Conservation (phyloP, 2,113 vertebrate species). For the Indicator maculatus region DNA sequence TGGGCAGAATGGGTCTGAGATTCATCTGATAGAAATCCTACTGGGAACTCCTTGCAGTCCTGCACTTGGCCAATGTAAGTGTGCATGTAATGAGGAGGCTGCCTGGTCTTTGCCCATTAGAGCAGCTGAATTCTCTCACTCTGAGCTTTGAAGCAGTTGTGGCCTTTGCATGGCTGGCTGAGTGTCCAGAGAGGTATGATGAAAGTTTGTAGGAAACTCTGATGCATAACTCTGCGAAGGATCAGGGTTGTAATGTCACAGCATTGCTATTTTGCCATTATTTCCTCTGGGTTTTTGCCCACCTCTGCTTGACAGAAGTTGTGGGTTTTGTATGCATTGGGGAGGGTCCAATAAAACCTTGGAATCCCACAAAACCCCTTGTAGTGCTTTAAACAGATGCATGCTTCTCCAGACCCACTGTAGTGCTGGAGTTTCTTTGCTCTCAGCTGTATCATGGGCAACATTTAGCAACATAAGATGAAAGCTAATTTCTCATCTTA, state of each 20-base stretch:
- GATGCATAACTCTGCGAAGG: neutral
- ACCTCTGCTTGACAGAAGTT: neutral
- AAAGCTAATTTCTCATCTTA: neutral
- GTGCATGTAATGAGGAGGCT: neutral
- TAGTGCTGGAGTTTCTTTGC: neutral
- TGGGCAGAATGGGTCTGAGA: neutral
- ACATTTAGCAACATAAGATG: neutral
- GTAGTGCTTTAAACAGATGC: neutral
- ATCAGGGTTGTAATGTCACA: neutral
- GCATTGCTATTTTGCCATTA: neutral
- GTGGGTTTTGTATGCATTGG: neutral
- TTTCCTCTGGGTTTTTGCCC: conserved; percentile 12
- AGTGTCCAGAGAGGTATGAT: neutral
- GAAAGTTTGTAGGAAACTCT: neutral
- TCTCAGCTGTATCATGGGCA: neutral
- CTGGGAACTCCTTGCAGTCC: neutral
- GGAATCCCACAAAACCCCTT: neutral
- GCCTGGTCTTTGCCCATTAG: neutral
- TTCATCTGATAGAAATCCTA: neutral
- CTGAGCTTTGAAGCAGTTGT: neutral
- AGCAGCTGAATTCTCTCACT: neutral
- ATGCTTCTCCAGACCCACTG: neutral
- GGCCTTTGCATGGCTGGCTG: neutral
- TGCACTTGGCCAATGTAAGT: neutral
- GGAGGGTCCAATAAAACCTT: neutral